Evolutionary conservation across 2,797 vertebrate species (phyloP).

Genomic region (Bovichtus variegatus): DNA sequence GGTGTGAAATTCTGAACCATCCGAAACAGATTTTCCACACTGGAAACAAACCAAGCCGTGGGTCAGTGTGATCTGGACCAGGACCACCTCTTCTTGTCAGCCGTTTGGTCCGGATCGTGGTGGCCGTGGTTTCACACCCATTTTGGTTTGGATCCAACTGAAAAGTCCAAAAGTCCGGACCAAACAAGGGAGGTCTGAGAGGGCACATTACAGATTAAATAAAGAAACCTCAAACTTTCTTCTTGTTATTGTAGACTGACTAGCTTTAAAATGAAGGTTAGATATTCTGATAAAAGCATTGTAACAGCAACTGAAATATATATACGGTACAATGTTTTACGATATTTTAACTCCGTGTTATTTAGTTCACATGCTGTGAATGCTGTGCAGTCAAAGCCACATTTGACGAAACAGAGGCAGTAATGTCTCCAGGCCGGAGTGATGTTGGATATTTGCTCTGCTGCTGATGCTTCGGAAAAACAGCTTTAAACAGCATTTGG

Average conservation of each 20-base stretch:
- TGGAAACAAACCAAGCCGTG: too few species aligned
- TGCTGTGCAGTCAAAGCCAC: background rate
- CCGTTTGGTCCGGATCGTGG: too few species aligned
- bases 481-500: conserved; percentile 36
- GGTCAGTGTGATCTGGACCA: too few species aligned
- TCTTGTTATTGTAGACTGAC: background rate
- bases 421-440: background rate
- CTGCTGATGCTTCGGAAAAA: conserved; percentile 4
- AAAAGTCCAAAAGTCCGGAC: too few species aligned
- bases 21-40: too few species aligned
- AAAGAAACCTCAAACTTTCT: background rate
- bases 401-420: background rate
- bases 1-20: too few species aligned
- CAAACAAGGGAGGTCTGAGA: too few species aligned
- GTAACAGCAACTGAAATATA: background rate
- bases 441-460: background rate
- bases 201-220: background rate
- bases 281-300: background rate
- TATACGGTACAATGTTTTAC: background rate
- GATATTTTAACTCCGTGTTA: background rate
- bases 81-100: too few species aligned
- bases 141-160: too few species aligned
- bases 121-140: too few species aligned
- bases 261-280: background rate
- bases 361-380: background rate